A percentile compares a stretch with the other conserved stretches of the same genome.
Evolutionary conservation across 1,140 invertebrate genomes (phyloP).

Genomic region (Sminthurides bifidus): DNA sequence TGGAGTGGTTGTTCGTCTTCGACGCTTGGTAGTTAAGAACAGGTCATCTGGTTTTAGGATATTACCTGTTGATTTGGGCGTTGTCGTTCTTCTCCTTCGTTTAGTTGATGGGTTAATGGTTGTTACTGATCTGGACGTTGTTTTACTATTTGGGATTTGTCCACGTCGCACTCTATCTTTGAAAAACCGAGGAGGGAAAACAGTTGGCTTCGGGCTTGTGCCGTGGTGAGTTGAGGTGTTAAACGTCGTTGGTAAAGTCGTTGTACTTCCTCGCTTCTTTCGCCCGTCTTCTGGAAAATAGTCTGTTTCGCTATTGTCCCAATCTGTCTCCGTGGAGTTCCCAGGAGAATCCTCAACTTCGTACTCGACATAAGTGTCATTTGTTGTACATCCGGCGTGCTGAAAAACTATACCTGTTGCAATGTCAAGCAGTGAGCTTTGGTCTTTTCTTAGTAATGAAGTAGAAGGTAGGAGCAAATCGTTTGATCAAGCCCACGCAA

Average conservation of each 20-base stretch:
- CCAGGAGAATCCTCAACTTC: too few species aligned
- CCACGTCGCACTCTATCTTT: too few species aligned
- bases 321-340: not conserved
- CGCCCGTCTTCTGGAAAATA: not conserved
- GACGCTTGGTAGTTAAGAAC: not conserved
- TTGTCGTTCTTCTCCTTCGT: too few species aligned
- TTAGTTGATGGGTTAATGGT: too few species aligned
- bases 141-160: too few species aligned
- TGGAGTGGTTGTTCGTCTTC: too few species aligned
- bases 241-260: not conserved
- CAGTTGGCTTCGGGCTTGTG: not conserved
- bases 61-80: too few species aligned
- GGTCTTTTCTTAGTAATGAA: constrained; percentile 44
- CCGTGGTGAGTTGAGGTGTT: not conserved
- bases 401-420: constrained; percentile 48
- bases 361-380: constrained; percentile 11
- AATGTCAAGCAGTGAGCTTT: constrained; percentile 37
- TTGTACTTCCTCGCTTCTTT: not conserved
- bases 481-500: constrained; percentile 17
- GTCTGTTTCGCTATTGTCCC: not conserved
- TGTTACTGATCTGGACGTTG: too few species aligned
- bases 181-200: too few species aligned
- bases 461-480: constrained; percentile 23
- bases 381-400: constrained; percentile 34
- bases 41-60: not conserved